Percentiles rank a stretch among this genome's conserved stretches.
Conservation (phyloP, 1,140 invertebrate species). For the Aphelenchoides avenae region DNA sequence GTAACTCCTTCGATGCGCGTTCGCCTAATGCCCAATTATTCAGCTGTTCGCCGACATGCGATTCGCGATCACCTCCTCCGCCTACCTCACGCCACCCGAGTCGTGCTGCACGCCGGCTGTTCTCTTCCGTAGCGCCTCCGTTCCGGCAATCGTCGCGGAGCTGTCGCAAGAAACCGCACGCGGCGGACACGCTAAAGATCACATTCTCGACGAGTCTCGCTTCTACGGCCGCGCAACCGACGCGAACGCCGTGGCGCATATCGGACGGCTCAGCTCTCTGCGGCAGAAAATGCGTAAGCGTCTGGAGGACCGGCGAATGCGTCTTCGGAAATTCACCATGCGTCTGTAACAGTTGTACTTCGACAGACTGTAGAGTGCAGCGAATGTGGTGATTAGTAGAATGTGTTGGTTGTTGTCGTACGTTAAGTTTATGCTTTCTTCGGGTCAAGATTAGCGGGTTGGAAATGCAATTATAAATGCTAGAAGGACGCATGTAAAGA, state of each 20-base stretch:
- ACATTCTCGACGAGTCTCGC: conserved; percentile 22
- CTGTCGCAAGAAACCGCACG: neutral
- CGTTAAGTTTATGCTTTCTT: too few relatives aligned
- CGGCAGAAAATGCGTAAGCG: conserved; percentile 1
- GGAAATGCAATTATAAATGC: too few relatives aligned
- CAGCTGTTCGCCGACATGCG: conserved; percentile 21
- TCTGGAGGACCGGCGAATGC: too few relatives aligned
- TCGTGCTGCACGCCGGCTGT: conserved; percentile 27
- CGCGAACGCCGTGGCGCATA: conserved; percentile 21
- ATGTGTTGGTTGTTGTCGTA: too few relatives aligned
- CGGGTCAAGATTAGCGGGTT: too few relatives aligned
- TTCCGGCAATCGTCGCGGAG: conserved; percentile 8
- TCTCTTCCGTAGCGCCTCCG: conserved; percentile 4
- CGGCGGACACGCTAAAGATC: conserved; percentile 19
- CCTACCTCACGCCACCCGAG: conserved; percentile 16
- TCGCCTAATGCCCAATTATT: neutral
- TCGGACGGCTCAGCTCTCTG: conserved; percentile 23
- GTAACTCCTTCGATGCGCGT: neutral
- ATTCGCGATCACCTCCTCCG: conserved; percentile 11
- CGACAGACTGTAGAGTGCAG: too few relatives aligned
- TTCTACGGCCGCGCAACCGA: conserved; percentile 12
- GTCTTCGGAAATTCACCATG: too few relatives aligned
- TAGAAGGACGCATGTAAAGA: too few relatives aligned
- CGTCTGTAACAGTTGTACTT: too few relatives aligned
- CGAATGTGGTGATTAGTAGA: too few relatives aligned